phyloP scores from a whole-genome alignment of 2,888 invertebrate genomes.

The Psococerastis gibbosa region DNA sequence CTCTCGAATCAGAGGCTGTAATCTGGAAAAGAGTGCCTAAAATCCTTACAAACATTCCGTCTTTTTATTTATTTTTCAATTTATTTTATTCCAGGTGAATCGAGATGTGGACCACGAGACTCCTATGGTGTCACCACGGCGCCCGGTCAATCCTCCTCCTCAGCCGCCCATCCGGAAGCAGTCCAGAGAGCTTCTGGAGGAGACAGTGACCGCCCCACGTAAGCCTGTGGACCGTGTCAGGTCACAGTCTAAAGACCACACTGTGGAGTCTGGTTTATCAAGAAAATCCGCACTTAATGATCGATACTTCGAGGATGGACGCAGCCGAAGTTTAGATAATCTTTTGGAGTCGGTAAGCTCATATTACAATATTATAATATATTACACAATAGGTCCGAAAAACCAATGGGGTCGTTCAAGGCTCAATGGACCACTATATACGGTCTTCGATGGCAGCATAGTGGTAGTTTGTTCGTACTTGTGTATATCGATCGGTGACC shows the following conservation, averaged over 20 bases:
- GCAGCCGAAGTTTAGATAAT: conserved; percentile 68
- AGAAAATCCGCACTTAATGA: conserved; percentile 72
- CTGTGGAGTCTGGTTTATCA: conserved; percentile 35
- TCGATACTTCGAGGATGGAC: conserved; percentile 63
- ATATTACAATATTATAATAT: no score
- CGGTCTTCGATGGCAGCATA: no score
- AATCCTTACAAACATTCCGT: no score
- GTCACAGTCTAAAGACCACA: conserved; percentile 23
- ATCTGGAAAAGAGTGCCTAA: no score
- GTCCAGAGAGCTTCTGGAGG: conserved; percentile 44
- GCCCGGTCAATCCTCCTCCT: background rate
- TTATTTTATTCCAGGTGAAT: background rate
- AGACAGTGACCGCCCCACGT: conserved; percentile 17
- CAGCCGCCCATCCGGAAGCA: conserved; percentile 32
- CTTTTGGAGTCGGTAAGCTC: conserved; percentile 37
- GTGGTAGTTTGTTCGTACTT: no score
- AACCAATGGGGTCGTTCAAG: no score
- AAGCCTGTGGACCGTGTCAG: conserved; percentile 16
- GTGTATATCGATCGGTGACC: no score
- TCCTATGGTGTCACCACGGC: background rate
- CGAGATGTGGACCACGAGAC: conserved; percentile 1
- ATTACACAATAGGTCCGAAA: no score
- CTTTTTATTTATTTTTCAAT: no score
- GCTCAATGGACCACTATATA: no score
- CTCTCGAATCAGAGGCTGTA: no score